phyloP scores from a whole-genome alignment of 64 coral and sea anemone genomes.

The Montipora foliosa region DNA sequence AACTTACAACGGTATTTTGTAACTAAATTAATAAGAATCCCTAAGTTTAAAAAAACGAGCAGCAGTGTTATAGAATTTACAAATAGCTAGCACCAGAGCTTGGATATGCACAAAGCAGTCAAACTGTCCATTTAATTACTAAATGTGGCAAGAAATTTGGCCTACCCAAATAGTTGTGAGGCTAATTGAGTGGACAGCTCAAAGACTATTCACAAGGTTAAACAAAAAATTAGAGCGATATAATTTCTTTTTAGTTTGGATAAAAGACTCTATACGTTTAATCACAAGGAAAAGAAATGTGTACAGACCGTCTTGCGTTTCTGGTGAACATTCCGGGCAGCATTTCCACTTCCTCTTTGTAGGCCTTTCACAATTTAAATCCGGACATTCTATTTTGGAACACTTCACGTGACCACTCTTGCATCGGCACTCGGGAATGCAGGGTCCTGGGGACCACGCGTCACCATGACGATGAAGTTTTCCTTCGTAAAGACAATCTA shows the following conservation, averaged over 20 bases:
- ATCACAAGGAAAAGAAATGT: background rate
- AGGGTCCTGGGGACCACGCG: conserved; percentile 94
- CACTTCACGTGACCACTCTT: conserved; percentile 86
- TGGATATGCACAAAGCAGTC: too few species aligned
- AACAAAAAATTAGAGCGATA: too few species aligned
- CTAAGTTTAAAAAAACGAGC: too few species aligned
- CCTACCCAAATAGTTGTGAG: too few species aligned
- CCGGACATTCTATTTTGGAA: conserved; percentile 94
- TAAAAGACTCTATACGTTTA: background rate
- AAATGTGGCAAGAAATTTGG: too few species aligned
- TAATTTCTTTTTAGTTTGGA: background rate
- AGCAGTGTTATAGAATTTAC: too few species aligned
- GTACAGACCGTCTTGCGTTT: conserved; percentile 51
- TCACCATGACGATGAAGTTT: conserved; percentile 75
- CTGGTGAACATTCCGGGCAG: conserved; percentile 89
- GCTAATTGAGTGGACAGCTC: too few species aligned
- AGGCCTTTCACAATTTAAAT: conserved; percentile 92
- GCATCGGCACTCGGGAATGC: conserved; percentile 95
- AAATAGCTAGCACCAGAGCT: too few species aligned
- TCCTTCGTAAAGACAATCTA: conserved; percentile 82
- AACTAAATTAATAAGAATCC: too few species aligned
- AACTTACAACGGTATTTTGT: too few species aligned
- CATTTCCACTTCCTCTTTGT: conserved; percentile 93
- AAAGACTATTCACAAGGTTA: too few species aligned
- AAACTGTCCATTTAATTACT: too few species aligned